Conservation (phyloP, 2,797 vertebrate genomes). For the Pogonophryne albipinna region DNA sequence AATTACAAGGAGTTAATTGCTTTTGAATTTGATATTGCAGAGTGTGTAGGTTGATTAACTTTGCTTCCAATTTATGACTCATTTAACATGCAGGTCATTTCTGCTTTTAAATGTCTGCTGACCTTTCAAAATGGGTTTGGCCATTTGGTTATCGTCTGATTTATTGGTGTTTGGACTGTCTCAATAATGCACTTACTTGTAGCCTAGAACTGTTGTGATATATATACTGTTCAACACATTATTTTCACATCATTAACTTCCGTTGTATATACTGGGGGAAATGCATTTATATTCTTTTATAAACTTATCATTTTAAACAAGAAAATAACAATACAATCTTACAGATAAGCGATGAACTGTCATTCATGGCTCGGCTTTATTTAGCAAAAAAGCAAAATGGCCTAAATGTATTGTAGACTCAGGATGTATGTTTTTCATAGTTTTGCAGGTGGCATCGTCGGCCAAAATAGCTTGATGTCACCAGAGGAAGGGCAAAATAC, state of each 20-base stretch:
- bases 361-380: not conserved
- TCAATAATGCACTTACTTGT: slow-evolving; percentile 34
- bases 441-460: not conserved
- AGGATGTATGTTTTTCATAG: not conserved
- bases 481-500: too few species aligned
- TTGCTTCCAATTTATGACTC: slow-evolving; percentile 12
- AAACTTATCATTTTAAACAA: not conserved
- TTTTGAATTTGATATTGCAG: not conserved
- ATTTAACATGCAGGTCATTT: slow-evolving; percentile 43
- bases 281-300: not conserved
- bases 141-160: slow-evolving; percentile 39
- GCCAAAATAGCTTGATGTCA: not conserved
- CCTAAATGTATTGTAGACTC: not conserved
- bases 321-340: too few species aligned
- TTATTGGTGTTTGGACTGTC: slow-evolving; percentile 35
- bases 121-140: slow-evolving; percentile 40
- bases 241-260: slow-evolving; percentile 16
- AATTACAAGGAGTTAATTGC: slow-evolving; percentile 7
- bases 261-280: not conserved
- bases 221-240: slow-evolving; percentile 23
- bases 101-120: slow-evolving; percentile 40
- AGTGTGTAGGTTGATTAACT: slow-evolving; percentile 14
- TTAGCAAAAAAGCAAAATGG: not conserved
- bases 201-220: slow-evolving; percentile 24
- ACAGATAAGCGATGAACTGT: not conserved